Evolutionary conservation across 37 sponge, comb jelly and placozoan genomes (phyloP).

Genomic region (Axinella damicornis): DNA sequence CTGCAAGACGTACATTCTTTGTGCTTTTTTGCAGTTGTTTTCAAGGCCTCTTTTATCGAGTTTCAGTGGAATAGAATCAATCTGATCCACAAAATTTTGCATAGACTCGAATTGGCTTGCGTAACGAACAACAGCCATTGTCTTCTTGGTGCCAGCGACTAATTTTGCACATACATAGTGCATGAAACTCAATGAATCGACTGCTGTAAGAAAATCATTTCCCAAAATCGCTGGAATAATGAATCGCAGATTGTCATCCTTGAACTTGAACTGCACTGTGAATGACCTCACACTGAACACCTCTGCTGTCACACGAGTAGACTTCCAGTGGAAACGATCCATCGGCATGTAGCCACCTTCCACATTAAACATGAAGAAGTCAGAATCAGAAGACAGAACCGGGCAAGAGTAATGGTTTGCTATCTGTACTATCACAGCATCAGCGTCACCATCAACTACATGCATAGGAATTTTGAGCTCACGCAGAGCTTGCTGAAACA

Average conservation of each 20-base stretch:
- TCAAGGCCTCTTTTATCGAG: no score
- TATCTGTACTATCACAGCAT: slow-evolving; percentile 46
- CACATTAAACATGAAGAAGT: slow-evolving; percentile 80
- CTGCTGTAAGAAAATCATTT: slow-evolving; percentile 59
- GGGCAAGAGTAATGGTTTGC: slow-evolving; percentile 71
- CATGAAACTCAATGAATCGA: not conserved
- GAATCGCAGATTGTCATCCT: slow-evolving; percentile 21
- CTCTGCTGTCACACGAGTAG: slow-evolving; percentile 41
- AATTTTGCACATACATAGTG: not conserved
- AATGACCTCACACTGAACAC: slow-evolving; percentile 46
- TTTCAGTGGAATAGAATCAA: not conserved
- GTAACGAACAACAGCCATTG: not conserved
- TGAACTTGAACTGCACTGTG: slow-evolving; percentile 10
- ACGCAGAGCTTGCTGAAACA: slow-evolving; percentile 37
- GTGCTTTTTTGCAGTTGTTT: no score
- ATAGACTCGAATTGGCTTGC: no score
- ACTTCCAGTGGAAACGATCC: slow-evolving; percentile 53
- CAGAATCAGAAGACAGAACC: slow-evolving; percentile 75
- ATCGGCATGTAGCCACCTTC: slow-evolving; percentile 70
- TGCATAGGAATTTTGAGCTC: slow-evolving; percentile 39
- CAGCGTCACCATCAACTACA: slow-evolving; percentile 84
- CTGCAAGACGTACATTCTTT: no score
- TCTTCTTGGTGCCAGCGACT: not conserved
- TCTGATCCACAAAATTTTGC: no score
- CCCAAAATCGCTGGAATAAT: slow-evolving; percentile 71